Evolutionary conservation across 2,888 invertebrate genomes (phyloP).

Genomic region (Tetragonula carbonaria): DNA sequence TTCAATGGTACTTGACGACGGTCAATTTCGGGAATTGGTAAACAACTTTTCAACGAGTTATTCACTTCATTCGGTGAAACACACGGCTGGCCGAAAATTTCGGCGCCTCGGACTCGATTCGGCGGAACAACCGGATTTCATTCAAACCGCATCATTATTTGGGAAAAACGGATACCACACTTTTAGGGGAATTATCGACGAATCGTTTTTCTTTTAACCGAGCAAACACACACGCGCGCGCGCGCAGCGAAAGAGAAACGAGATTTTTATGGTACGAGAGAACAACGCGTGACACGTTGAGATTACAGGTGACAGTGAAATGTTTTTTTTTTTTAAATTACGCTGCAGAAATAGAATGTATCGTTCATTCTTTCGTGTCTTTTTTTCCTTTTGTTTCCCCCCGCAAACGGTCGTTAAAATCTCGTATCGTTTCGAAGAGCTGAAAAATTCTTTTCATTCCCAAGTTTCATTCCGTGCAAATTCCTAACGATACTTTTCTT

Average conservation of each 20-base stretch:
- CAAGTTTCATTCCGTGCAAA: background rate
- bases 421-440: background rate
- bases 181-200: background rate
- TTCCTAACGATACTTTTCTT: background rate
- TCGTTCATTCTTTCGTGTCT: no score
- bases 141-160: background rate
- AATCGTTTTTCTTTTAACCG: background rate
- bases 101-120: no score
- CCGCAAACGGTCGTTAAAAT: background rate
- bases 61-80: no score
- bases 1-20: no score
- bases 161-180: background rate
- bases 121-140: no score
- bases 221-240: background rate
- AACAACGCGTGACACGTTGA: background rate
- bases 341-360: no score
- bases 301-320: no score
- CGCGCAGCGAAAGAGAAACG: background rate
- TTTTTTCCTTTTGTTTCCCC: no score
- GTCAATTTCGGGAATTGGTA: no score
- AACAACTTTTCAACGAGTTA: no score
- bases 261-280: background rate
- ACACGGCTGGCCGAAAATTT: no score
- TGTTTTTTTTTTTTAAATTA: no score
- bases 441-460: background rate